Base-by-base conservation (phyloP, 1,140 invertebrate species). In the Caerostris darwini region DNA sequence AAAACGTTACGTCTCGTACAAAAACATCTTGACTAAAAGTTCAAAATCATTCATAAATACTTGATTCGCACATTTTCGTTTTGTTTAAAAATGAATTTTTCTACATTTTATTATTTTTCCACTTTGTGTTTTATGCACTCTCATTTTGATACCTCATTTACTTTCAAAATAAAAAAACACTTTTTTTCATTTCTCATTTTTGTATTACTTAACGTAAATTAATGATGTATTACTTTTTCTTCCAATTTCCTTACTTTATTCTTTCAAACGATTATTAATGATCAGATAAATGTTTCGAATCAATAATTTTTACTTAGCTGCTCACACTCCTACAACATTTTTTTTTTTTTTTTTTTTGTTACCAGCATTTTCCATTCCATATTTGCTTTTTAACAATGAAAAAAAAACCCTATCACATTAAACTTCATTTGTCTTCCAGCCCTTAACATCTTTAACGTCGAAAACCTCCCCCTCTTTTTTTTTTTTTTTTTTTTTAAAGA, bases 371-470 rank as follows among this genome's bases (percentile, higher is more conserved):
- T 69, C 3, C 34, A 12, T 77, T 53, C 34, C 71, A 53, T 77
- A 77, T 53, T 77, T 12, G 10, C 14, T 12, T 77, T 77, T 77
- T 77, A 5, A 19, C 5, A 5, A 50, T 53, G 53, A 77, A 53
- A 50, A 71, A 77, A 77, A 53, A 53, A 34, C 3, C 71, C 12
- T 3, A 64, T 14, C 12, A 64, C 12, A 14, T 12, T 77, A 50
- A 77, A 77, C 34, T 77, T 50, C 71, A 77, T 53, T 77, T 77
- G 71, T 77, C 71, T 77, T 53, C 34, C 34, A 53, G 71, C 71
- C 8, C 2, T 50, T 77, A 67, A 14, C 71, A 34, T 77, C 71
- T 50, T 77, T 77, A 50, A 53, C 8, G 8, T 34, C 61, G 14
- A 17, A 67, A 67, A 67, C 14, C 34, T 34, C 34, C 34, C 34